Base-by-base conservation (phyloP, 2,797 vertebrate species). In the Rhynchonycteris naso region DNA sequence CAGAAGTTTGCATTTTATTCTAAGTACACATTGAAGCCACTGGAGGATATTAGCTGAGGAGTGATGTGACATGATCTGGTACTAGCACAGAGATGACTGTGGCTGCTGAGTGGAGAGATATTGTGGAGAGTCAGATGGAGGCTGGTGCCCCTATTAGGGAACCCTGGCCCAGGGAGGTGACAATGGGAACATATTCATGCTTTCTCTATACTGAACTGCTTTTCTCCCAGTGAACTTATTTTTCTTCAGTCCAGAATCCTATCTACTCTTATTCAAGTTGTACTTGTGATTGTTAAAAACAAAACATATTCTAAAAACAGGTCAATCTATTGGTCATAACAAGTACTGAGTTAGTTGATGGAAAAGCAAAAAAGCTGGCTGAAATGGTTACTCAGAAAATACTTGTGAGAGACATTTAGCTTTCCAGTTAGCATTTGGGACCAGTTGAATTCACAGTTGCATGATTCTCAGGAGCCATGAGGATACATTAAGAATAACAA, bases 401-500 rank as follows among this genome's bases (percentile, higher is more conserved):
- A 43, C n/a, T 89, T 87, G 85, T 52, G 38, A 28, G 12, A 68
- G 59, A 66, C 69, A n/a, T 10, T 91, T 76, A 69, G 71, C 12
- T 61, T 81, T 68, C 19, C 24, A 0, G 88, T 93, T 86, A 81
- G 28, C 35, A 47, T 89, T 95, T 96, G 84, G 35, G 59, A 59
- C 74, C 24, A 52, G 56, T 78, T 92, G 93, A 89, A 65, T 78
- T 63, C 66, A 80, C 13, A 93, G 50, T 66, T 95, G 83, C 28
- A 43, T 86, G 58, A 90, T 97, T 97, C 82, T 92, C 86, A 52
- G 79, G 66, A 92, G 86, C 81, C 83, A 33, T 95, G 90, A 95
- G 79, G 61, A 26, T 93, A 50, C 72, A 91, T 98, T 97, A 96
- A 82, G 63, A 97, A 95, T 93, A 97, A 91, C 94, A 96, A 97